phyloP scores from a whole-genome alignment of 2,797 vertebrate species.

The Hirundo rustica region DNA sequence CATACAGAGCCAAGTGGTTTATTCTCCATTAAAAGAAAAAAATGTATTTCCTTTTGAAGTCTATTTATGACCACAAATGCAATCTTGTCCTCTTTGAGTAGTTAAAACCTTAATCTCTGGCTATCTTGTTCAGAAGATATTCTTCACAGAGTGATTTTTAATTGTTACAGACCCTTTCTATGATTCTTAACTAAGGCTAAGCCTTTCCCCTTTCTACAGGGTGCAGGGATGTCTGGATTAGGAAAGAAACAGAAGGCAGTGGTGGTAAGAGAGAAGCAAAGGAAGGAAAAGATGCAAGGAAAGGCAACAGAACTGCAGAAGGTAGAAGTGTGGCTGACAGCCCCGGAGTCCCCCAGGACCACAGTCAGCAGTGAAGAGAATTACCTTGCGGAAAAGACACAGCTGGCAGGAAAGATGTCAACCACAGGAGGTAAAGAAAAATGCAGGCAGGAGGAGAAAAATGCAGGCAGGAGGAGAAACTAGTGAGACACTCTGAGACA shows the following conservation, averaged over 20 bases:
- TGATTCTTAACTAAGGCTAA: background rate
- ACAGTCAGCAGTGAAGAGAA: conserved; percentile 59
- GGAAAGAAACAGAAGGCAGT: background rate
- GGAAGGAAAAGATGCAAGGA: background rate
- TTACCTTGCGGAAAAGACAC: conserved; percentile 44
- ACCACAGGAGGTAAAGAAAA: conserved; percentile 48
- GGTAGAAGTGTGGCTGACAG: conserved; percentile 51
- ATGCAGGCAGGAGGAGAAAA: conserved; percentile 46
- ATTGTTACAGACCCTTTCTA: background rate
- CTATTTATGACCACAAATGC: conserved; percentile 11
- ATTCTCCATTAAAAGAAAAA: background rate
- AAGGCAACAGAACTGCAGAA: conserved; percentile 24
- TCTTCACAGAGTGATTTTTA: background rate
- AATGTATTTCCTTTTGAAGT: conserved; percentile 3
- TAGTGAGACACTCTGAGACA: conserved; percentile 21
- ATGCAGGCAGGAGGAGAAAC: conserved; percentile 36
- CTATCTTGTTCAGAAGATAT: background rate
- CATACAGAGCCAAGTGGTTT: background rate
- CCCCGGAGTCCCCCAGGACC: conserved; percentile 48
- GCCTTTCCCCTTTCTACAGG: background rate
- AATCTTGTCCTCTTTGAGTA: conserved; percentile 17
- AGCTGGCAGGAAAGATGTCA: conserved; percentile 62
- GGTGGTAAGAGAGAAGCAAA: background rate
- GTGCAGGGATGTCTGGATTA: background rate
- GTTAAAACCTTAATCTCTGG: conserved; percentile 18